These are phyloP conservation scores for Brachionus paranguensis DNA, from an alignment of 1,140 invertebrate genomes.

Conservation along the genomic window DNA sequence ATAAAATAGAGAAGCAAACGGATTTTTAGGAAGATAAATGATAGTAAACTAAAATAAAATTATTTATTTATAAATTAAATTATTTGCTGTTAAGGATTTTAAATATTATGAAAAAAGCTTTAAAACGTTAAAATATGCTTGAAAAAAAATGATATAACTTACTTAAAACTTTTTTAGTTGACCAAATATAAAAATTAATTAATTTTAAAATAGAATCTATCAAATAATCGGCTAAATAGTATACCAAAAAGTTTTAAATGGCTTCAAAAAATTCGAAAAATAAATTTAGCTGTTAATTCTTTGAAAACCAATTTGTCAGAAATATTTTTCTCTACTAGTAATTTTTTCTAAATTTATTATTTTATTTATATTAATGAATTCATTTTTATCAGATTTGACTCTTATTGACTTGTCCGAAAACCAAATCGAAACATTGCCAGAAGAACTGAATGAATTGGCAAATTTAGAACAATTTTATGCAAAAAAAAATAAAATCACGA, in stretches of 20 bases:
- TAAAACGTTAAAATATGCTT: too few relatives aligned
- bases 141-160: too few relatives aligned
- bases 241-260: slow-evolving; percentile 62
- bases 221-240: slow-evolving; percentile 59
- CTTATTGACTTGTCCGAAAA: slow-evolving; percentile 72
- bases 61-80: too few relatives aligned
- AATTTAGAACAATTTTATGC: slow-evolving; percentile 73
- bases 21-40: too few relatives aligned
- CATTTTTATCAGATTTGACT: slow-evolving; percentile 58
- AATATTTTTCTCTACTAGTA: slow-evolving; percentile 8
- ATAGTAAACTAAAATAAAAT: too few relatives aligned
- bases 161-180: too few relatives aligned
- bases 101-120: too few relatives aligned
- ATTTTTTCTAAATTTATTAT: not conserved
- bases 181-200: not conserved
- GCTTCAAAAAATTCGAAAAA: slow-evolving; percentile 58
- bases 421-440: slow-evolving; percentile 65
- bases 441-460: slow-evolving; percentile 68
- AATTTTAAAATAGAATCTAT: slow-evolving; percentile 59
- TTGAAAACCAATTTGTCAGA: slow-evolving; percentile 60
- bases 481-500: slow-evolving; percentile 66
- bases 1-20: too few relatives aligned
- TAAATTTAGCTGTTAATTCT: slow-evolving; percentile 62
- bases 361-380: too few relatives aligned
- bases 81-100: too few relatives aligned